A percentile compares a stretch with the other conserved stretches of the same genome.
phyloP scores from a whole-genome alignment of 1,140 invertebrate genomes.

The Lordiphosa collinella region DNA sequence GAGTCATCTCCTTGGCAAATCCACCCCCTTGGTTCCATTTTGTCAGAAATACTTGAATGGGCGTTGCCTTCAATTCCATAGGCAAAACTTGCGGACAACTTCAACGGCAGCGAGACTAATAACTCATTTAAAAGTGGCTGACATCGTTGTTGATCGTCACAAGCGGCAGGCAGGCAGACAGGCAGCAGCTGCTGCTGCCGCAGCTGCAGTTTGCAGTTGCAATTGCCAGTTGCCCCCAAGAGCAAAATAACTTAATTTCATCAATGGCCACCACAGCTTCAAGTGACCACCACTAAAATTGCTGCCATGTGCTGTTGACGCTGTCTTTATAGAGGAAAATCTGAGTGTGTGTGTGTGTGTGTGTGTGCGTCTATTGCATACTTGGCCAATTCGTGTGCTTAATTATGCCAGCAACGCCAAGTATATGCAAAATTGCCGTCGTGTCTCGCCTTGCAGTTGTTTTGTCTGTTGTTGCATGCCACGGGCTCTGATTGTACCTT shows the following conservation, averaged over 20 bases:
- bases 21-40: constrained; percentile 31
- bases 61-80: constrained; percentile 48
- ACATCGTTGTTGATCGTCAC: constrained; percentile 29
- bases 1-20: too few relatives aligned
- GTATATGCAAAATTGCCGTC: constrained; percentile 33
- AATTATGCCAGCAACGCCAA: constrained; percentile 54
- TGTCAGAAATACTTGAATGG: constrained; percentile 34
- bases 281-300: constrained; percentile 53
- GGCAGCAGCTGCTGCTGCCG: constrained; percentile 30
- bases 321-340: constrained; percentile 30
- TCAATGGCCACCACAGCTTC: constrained; percentile 70
- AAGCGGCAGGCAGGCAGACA: not conserved
- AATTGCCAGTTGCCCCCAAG: constrained; percentile 51
- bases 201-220: constrained; percentile 28
- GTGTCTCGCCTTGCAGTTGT: constrained; percentile 18
- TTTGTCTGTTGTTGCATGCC: constrained; percentile 42
- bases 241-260: constrained; percentile 79
- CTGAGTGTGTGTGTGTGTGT: constrained; percentile 4
- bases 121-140: constrained; percentile 70
- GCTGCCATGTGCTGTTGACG: constrained; percentile 64
- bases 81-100: constrained; percentile 42
- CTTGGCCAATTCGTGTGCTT: constrained; percentile 73
- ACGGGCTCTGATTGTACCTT: constrained; percentile 44
- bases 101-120: constrained; percentile 62
- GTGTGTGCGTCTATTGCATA: constrained; percentile 38